phyloP scores from a whole-genome alignment of 2,113 vertebrate genomes.

The Baryphthengus martii region DNA sequence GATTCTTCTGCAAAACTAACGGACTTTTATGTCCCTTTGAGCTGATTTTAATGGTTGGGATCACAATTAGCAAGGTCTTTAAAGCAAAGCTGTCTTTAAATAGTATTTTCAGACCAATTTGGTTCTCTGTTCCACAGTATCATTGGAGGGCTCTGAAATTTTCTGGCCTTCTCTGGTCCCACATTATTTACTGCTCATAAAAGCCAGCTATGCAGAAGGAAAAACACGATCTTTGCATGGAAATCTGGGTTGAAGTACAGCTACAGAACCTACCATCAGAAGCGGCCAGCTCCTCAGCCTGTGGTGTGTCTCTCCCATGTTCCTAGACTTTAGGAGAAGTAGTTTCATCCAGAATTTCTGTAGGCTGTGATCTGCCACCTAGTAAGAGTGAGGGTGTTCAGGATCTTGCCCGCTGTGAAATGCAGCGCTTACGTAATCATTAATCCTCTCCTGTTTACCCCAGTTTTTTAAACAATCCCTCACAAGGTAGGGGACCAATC shows the following conservation, averaged over 20 bases:
- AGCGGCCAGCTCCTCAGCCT: background rate
- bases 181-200: background rate
- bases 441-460: background rate
- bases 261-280: background rate
- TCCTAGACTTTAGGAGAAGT: background rate
- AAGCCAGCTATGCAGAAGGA: background rate
- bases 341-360: background rate
- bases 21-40: background rate
- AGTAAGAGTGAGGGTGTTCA: background rate
- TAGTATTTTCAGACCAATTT: background rate
- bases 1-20: background rate
- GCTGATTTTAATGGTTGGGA: background rate
- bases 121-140: background rate
- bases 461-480: background rate
- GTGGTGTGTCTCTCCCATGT: background rate
- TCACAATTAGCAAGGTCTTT: background rate
- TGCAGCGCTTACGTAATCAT: background rate
- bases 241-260: background rate
- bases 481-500: background rate
- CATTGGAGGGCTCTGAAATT: background rate
- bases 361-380: background rate
- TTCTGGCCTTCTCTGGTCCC: background rate
- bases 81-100: background rate
- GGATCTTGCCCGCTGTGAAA: background rate
- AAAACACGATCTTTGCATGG: background rate